A percentile compares a stretch with the other conserved stretches of the same genome.
These are phyloP conservation scores for Tamandua tetradactyla DNA, from an alignment of 2,797 vertebrate genomes.

Conservation along the genomic window DNA sequence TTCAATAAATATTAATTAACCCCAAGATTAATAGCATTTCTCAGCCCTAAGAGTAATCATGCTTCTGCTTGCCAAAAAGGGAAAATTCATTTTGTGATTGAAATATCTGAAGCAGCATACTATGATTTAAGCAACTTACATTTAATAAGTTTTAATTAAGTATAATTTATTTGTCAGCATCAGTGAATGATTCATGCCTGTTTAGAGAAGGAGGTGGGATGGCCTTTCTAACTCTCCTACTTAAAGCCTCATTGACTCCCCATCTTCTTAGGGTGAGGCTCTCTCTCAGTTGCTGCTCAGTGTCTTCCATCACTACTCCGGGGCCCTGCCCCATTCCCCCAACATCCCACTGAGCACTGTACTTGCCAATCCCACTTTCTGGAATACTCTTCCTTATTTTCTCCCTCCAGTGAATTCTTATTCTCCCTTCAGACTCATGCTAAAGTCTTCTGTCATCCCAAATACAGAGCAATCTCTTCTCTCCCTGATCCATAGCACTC, in stretches of 20 bases:
- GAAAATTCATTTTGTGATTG: slow-evolving; percentile 4
- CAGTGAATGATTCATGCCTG: neutral
- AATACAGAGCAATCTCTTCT: neutral
- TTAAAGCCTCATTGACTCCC: neutral
- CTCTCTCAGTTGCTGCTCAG: neutral
- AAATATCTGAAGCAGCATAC: neutral
- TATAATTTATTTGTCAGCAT: neutral
- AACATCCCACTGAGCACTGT: neutral
- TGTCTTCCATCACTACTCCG: neutral
- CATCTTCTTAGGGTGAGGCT: neutral
- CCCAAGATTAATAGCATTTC: neutral
- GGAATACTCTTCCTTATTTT: neutral
- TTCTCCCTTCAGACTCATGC: neutral
- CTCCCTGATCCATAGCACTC: neutral
- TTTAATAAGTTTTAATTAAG: slow-evolving; percentile 7
- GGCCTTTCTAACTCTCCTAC: neutral
- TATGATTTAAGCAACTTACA: neutral
- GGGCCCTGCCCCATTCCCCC: neutral
- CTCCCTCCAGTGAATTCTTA: neutral
- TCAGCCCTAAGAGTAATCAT: neutral
- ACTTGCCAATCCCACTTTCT: neutral
- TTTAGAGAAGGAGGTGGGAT: neutral
- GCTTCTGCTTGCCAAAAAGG: neutral
- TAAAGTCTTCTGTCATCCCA: neutral
- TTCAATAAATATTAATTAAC: neutral